Base-by-base conservation (phyloP, 1,140 invertebrate genomes). In the Nylanderia fulva region DNA sequence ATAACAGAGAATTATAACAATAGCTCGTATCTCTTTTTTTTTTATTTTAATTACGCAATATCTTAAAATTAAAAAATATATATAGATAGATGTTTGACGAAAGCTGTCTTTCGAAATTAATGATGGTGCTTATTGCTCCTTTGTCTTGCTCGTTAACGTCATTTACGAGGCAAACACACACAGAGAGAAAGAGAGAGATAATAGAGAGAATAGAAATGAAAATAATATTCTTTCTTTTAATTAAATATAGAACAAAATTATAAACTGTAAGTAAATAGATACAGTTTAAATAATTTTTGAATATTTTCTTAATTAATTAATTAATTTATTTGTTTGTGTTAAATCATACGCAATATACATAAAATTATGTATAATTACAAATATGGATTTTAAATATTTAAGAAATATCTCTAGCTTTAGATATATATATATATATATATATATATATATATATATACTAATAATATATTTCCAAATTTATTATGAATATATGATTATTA, bases 21-120 rank as follows among this genome's bases (percentile, higher is more conserved):
- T 36, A n/a, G 42, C n/a, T 27, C 39, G 18, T 77, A 48, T 36
- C 33, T 66, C 36, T 66, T 79, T 63, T 66, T 79, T 63, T 29
- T 18, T 66, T 21, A 7, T 42, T 68, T 79, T 79, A 79, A 56
- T 68, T 79, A 68, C 39, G 33, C 45, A 68, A 54, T 48, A 39
- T 79, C 9, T 64, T 77, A 77, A 79, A 2, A 21, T n/a, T n/a
- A 56, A 68, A 5, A 68, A 68, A 39, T 66, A 58, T 80, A n/a
- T 36, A 42, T 64, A 80, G 39, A 56, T 42, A 80, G n/a, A 54
- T 69, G 48, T 11, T 39, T 8, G 63, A 56, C 27, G 33, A 69
- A 68, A 52, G 18, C 21, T 2, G 42, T 79, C 61, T 68, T 79
- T 79, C 33, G 76, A 79, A 68, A 79, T 79, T 79, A 79, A 79